Percentiles rank a stretch among this genome's conserved stretches.
Conservation (phyloP, 2,113 vertebrate species). For the Dasyornis broadbenti region DNA sequence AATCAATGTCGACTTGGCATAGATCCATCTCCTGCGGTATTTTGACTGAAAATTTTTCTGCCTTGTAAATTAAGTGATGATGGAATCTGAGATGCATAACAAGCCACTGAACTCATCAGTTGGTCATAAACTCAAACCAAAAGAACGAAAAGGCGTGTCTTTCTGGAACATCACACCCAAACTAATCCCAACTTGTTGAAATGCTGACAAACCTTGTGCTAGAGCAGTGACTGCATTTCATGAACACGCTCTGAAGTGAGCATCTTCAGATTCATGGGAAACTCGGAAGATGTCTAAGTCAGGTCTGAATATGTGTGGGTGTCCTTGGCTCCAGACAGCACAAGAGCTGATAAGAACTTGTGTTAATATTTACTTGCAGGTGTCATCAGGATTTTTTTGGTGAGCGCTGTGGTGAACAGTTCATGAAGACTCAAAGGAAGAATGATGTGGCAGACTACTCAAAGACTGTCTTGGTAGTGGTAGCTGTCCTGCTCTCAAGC, state of each 20-base stretch:
- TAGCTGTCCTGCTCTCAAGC: conserved; percentile 56
- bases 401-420: conserved; percentile 75
- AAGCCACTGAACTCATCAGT: conserved; percentile 51
- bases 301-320: neutral
- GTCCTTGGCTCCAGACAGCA: conserved; percentile 5
- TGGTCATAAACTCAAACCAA: conserved; percentile 57
- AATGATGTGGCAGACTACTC: conserved; percentile 57
- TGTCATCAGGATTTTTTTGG: conserved; percentile 76
- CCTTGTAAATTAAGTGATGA: conserved; percentile 32
- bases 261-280: conserved; percentile 16
- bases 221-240: conserved; percentile 1
- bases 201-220: conserved; percentile 32
- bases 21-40: neutral
- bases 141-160: conserved; percentile 57
- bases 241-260: neutral
- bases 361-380: conserved; percentile 64
- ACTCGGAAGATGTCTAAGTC: neutral
- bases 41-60: conserved; percentile 9
- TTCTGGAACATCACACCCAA: conserved; percentile 56
- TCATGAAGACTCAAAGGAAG: conserved; percentile 71
- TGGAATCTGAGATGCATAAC: conserved; percentile 32
- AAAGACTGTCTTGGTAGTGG: conserved; percentile 57
- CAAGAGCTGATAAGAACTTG: conserved; percentile 16
- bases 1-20: neutral
- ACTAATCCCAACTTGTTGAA: conserved; percentile 60